Evolutionary conservation across 2,113 vertebrate genomes (phyloP), one percentile per base, ranked within the genome.

Genomic region (Atractosteus spatula): DNA sequence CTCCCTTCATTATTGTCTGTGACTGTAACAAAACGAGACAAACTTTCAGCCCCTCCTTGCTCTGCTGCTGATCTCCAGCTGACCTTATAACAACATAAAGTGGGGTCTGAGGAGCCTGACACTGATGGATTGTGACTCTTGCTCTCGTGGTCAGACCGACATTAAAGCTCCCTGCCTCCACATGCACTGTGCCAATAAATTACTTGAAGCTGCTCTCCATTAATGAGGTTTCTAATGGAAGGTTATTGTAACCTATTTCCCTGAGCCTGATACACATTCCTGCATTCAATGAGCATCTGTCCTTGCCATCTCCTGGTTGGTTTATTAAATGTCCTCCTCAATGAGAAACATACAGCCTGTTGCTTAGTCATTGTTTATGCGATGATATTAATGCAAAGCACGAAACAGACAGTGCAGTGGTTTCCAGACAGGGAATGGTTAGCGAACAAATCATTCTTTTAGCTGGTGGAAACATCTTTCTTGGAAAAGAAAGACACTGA

Each of bases 211-310:
- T 54, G 54, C 65, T 66, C 69, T 42, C 68, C 70, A 72, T 75
- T 79, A 84, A 80, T 71, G 56, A 80, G 69, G 47, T 79, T 66
- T 76, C 74, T 78, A 80, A 80, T 76, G 71, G 69, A 77, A 73
- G 61, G 69, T 84, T 74, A 72, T 76, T 17, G 69, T 57, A 77
- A 75, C 74, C 68, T 45, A 74, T 12, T 41, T 7, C 65, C 12
- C 55, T 65, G 42, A 42, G 47, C 55, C 62, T 64, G 71, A 63
- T 66, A 55, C 69, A 17, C 70, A 71, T 70, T 64, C 71, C 63
- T 69, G 71, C 63, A 62, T 62, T 47, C 67, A 64, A 57, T 47
- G 66, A 62, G 70, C 70, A 57, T 76, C n/a, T 43, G 70, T 66
- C 74, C 51, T 72, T 51, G 68, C 56, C 59, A 44, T 70, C 71